These are phyloP conservation scores for Notodonta ziczac DNA, from an alignment of 2,888 invertebrate species.

Conservation along the genomic window DNA sequence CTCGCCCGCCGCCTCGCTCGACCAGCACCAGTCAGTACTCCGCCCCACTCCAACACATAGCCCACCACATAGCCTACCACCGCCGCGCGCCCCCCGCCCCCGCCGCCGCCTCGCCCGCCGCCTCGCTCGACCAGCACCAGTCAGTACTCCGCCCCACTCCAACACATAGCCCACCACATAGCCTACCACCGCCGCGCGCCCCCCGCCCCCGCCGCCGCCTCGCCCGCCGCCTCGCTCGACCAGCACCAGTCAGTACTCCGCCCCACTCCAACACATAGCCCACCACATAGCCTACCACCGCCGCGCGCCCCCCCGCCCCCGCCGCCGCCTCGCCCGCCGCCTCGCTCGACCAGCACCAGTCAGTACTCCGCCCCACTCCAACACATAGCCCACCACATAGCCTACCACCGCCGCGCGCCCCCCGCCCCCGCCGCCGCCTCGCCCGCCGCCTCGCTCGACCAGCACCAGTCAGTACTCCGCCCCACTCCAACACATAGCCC, in stretches of 20 bases:
- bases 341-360: conserved; percentile 62
- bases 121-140: conserved; percentile 61
- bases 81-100: conserved; percentile 64
- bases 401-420: conserved; percentile 88
- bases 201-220: conserved; percentile 37
- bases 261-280: too few species aligned
- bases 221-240: conserved; percentile 51
- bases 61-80: conserved; percentile 85
- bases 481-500: too few species aligned
- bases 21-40: conserved; percentile 59
- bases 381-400: too few species aligned
- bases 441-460: conserved; percentile 52
- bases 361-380: conserved; percentile 26
- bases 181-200: conserved; percentile 88
- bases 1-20: conserved; percentile 50
- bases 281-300: conserved; percentile 86
- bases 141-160: conserved; percentile 35
- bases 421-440: conserved; percentile 37
- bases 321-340: conserved; percentile 39
- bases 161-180: too few species aligned
- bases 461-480: conserved; percentile 54
- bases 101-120: conserved; percentile 35
- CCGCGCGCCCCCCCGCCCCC: conserved; percentile 53
- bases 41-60: too few species aligned
- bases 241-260: conserved; percentile 55